Evolutionary conservation across 2,113 vertebrate genomes (phyloP), one percentile per base, ranked within the genome.

Genomic region (Tetrax tetrax): DNA sequence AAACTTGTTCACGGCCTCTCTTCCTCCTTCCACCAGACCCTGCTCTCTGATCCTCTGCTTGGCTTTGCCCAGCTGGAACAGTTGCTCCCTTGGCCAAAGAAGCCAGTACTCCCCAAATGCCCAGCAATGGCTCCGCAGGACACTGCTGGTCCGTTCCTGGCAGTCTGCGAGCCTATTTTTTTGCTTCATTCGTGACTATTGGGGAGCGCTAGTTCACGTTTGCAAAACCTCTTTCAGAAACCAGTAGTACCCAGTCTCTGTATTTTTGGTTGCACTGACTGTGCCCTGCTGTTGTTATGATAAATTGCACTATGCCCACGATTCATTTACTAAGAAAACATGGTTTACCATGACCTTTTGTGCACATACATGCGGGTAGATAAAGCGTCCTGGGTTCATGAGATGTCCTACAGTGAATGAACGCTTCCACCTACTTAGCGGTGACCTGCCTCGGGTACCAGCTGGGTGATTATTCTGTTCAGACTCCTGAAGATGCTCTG

Each of bases 71-170:
- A 57, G 33, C 37, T 51, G 22, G 43, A 69, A 6, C 23, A 51
- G 35, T 35, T 51, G 23, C 38, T 86, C 7, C 33, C 63, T 28
- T 20, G 37, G n/a, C 57, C 51, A 37, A 33, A 45, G 41, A 41
- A 60, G 37, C 23, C 35, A 53, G 33, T 24, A 21, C 2, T 0
- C 14, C 8, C 29, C 59, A 41, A 17, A 41, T 20, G n/a, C 33
- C 28, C 3, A 1, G 54, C 2, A 5, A 12, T 29, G 3, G 3
- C 45, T 22, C 16, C 25, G 33, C 2, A 0, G 29, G 60, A 35
- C 16, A 1, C 16, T 57, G 35, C 57, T 64, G 23, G 14, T 14
- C 60, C n/a, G 5, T 53, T 43, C 37, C 60, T 13, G 17, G 5
- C 3, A 27, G 29, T 17, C 25, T 31, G 50, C 4, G 31, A 75